Percentiles rank a stretch among this genome's conserved stretches.
These are phyloP conservation scores for Noctuana brunneofusca DNA, from an alignment of 2,888 invertebrate genomes.

Conservation along the genomic window DNA sequence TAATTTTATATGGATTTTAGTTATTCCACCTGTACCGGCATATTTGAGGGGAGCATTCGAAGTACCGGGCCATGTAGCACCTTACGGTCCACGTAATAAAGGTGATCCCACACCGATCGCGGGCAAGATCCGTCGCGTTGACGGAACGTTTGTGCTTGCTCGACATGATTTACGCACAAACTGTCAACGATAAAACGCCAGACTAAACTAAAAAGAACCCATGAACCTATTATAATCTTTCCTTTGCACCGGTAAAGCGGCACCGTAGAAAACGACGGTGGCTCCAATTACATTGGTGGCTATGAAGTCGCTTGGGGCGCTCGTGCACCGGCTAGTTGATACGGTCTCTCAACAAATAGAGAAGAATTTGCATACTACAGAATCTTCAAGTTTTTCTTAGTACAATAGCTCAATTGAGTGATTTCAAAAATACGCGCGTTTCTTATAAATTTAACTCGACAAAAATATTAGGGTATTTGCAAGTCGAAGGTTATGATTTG, in stretches of 20 bases:
- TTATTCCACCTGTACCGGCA: constrained; percentile 26
- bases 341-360: constrained; percentile 61
- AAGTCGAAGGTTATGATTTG: not conserved
- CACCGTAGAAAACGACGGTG: constrained; percentile 36
- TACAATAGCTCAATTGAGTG: constrained; percentile 30
- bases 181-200: constrained; percentile 50
- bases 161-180: constrained; percentile 62
- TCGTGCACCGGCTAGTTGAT: constrained; percentile 67
- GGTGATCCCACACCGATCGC: constrained; percentile 50
- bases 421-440: not conserved
- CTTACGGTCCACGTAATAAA: constrained; percentile 44
- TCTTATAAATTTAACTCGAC: no score
- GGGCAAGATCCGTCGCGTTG: constrained; percentile 53
- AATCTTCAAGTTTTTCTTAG: constrained; percentile 44
- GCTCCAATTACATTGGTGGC: constrained; percentile 51
- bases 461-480: no score
- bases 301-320: constrained; percentile 59
- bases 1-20: constrained; percentile 30
- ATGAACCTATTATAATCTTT: constrained; percentile 34
- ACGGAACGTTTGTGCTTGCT: constrained; percentile 60
- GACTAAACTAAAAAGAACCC: constrained; percentile 44
- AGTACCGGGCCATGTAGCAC: constrained; percentile 11
- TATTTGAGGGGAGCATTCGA: constrained; percentile 10
- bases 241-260: constrained; percentile 15
- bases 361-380: constrained; percentile 56